phyloP scores from a whole-genome alignment of 2,888 invertebrate genomes.

The Platycheirus albimanus region DNA sequence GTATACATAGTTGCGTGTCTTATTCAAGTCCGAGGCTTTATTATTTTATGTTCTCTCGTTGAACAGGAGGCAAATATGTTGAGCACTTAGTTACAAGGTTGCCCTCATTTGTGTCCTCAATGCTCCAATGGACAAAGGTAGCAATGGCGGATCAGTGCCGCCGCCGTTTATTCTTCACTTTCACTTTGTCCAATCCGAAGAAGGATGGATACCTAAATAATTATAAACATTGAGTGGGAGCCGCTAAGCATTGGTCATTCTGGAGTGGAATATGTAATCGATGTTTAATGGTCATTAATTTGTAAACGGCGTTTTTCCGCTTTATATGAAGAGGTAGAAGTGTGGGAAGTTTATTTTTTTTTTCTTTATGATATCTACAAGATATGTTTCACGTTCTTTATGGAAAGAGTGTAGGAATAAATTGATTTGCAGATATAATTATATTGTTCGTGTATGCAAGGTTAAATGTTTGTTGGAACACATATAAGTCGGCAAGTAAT shows the following conservation, averaged over 20 bases:
- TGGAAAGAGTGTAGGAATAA: constrained; percentile 30
- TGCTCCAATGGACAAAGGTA: constrained; percentile 44
- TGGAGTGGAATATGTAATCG: constrained; percentile 55
- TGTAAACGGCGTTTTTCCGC: constrained; percentile 27
- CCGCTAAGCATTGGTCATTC: constrained; percentile 7
- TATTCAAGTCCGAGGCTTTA: constrained; percentile 27
- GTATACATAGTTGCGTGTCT: constrained; percentile 40
- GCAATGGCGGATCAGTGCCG: neutral
- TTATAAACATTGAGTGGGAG: constrained; percentile 58
- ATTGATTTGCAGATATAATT: constrained; percentile 33
- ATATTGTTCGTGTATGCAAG: constrained; percentile 44
- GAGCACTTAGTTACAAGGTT: constrained; percentile 62
- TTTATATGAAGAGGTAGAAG: constrained; percentile 2
- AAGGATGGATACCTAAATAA: constrained; percentile 63
- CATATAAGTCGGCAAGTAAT: constrained; percentile 44
- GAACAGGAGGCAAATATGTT: constrained; percentile 46
- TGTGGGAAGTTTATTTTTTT: constrained; percentile 18
- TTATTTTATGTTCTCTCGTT: constrained; percentile 44
- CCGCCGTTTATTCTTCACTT: constrained; percentile 55
- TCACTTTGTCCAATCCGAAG: constrained; percentile 48
- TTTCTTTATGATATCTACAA: no score
- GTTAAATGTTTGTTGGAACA: constrained; percentile 5
- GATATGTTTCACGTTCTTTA: no score
- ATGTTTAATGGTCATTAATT: constrained; percentile 60
- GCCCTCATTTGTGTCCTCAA: constrained; percentile 69